A percentile compares a stretch with the other conserved stretches of the same genome.
Conservation (phyloP, 2,888 invertebrate genomes). For the Scaptomyza parva region DNA sequence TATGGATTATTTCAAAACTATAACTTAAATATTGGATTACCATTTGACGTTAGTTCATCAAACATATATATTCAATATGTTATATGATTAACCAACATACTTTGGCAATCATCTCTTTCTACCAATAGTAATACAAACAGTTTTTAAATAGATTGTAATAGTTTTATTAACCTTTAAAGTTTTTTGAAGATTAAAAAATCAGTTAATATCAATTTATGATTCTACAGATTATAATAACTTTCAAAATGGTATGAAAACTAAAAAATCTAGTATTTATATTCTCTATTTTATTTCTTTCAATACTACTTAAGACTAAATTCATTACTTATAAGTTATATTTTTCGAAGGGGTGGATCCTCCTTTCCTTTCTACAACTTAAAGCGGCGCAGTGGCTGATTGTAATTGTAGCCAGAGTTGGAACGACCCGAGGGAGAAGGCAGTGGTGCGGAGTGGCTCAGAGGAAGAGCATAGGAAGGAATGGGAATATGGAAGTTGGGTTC, state of each 20-base stretch:
- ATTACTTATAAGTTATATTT: constrained; percentile 28
- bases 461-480: constrained; percentile 78
- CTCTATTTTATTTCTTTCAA: constrained; percentile 46
- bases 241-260: background rate
- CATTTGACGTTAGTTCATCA: too few relatives aligned
- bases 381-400: constrained; percentile 61
- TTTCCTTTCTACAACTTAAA: constrained; percentile 53
- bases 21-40: background rate
- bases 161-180: background rate
- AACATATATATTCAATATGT: too few relatives aligned
- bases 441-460: constrained; percentile 46
- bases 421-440: constrained; percentile 22
- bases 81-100: too few relatives aligned
- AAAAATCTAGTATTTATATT: background rate
- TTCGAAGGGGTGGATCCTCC: background rate
- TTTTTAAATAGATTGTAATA: background rate
- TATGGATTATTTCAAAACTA: background rate
- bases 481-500: constrained; percentile 68
- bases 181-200: background rate
- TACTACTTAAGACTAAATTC: constrained; percentile 54
- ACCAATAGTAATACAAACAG: background rate
- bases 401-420: constrained; percentile 64
- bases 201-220: background rate
- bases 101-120: background rate
- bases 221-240: background rate